Evolutionary conservation across 2,888 invertebrate genomes (phyloP), one percentile per base, ranked within the genome.

Genomic region (Drosophila mimetica): DNA sequence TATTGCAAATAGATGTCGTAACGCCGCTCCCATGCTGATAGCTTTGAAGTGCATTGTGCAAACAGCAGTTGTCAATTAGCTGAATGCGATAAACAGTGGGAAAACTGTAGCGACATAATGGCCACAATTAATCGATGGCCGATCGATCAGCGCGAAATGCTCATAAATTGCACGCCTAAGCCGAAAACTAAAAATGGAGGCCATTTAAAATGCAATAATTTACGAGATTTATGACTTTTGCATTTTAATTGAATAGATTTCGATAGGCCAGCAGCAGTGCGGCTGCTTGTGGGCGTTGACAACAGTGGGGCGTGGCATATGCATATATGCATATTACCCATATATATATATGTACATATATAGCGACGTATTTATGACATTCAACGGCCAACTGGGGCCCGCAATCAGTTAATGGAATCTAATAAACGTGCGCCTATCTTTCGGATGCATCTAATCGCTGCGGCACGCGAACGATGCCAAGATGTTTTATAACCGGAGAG

Each of bases 361-460:
- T 46, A 50, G 44, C 44, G 9, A 16, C 22, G 44, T 59, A 58
- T 58, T 58, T 44, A 60, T 65, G 53, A 41, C 61, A 60, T 75
- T 74, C 22, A 67, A 52, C n/a, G 13, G 46, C 1, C 14, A 11
- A 73, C 42, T 50, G 32, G 48, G 48, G 28, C 32, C 36, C 13
- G 71, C 76, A 89, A 87, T 89, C 89, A 89, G 82, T 87, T 87
- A 87, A 87, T 87, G 76, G 86, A 78, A 89, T 85, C 87, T 85
- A 87, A 88, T 83, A 86, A 88, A 81, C 84, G 81, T 89, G 71
- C 75, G 57, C 77, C 42, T 86, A 86, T 86, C 88, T 86, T 81
- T 52, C 51, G 74, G 71, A 72, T 86, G 74, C 71, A 85, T 85
- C 84, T 85, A 85, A 85, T 85, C 84, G 81, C 67, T 52, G 80